These are phyloP conservation scores for Odontomachus brunneus DNA, from an alignment of 1,140 invertebrate genomes.

Conservation along the genomic window DNA sequence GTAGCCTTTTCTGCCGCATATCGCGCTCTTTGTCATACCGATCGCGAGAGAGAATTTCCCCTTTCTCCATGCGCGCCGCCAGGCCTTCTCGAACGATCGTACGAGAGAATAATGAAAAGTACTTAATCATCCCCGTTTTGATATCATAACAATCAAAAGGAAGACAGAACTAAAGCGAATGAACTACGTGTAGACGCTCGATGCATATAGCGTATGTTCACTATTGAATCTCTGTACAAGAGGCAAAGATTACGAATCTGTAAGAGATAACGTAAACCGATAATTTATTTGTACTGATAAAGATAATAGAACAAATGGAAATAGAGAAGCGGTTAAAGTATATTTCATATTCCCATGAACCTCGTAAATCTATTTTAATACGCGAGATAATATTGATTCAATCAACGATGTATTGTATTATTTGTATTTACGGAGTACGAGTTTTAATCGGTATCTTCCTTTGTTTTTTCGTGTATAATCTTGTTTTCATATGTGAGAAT, in stretches of 20 bases:
- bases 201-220: not conserved
- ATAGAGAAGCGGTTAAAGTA: not conserved
- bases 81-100: constrained; percentile 14
- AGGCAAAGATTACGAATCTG: not conserved
- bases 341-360: not conserved
- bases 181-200: not conserved
- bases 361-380: not conserved
- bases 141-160: not conserved
- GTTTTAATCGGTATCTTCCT: not conserved
- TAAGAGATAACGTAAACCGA: not conserved
- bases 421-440: not conserved
- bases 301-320: not conserved
- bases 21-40: constrained; percentile 25
- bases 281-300: not conserved
- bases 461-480: not conserved
- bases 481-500: not conserved
- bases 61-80: constrained; percentile 30
- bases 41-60: constrained; percentile 23
- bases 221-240: not conserved
- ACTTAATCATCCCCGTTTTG: constrained; percentile 2
- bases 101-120: constrained; percentile 11
- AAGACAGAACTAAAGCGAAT: not conserved
- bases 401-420: not conserved
- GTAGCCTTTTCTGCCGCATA: not conserved
- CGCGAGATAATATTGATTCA: not conserved